phyloP scores from a whole-genome alignment of 2,888 invertebrate species.

The Lysandra coridon region DNA sequence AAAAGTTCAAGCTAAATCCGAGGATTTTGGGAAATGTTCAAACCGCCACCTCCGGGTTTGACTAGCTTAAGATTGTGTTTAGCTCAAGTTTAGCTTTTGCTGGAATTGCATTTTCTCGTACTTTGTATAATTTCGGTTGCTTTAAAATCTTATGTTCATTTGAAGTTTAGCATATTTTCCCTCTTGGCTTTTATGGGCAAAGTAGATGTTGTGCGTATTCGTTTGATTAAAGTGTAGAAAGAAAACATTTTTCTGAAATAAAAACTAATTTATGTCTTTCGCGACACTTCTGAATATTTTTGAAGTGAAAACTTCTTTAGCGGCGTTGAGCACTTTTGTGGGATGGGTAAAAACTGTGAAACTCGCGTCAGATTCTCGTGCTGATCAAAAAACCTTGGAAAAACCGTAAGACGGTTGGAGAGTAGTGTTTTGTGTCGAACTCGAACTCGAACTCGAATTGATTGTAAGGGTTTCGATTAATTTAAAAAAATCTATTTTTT shows the following conservation, averaged over 20 bases:
- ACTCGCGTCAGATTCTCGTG: no score
- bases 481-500: no score
- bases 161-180: not conserved
- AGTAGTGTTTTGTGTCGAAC: no score
- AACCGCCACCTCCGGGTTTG: constrained; percentile 15
- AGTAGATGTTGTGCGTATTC: not conserved
- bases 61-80: constrained; percentile 11
- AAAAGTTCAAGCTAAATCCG: not conserved
- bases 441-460: no score
- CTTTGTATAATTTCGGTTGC: not conserved
- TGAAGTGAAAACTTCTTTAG: no score
- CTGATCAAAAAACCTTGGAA: no score
- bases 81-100: not conserved
- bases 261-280: not conserved
- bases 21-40: not conserved
- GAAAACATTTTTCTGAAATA: not conserved
- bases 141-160: not conserved
- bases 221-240: not conserved
- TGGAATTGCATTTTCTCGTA: not conserved
- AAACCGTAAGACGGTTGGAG: no score
- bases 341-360: no score
- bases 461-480: no score
- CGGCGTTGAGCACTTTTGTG: no score
- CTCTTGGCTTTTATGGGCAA: not conserved
- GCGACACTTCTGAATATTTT: not conserved